Evolutionary conservation across 2,888 invertebrate genomes (phyloP), one percentile per base, ranked within the genome.

Genomic region (Leptinotarsa rubiginosa): DNA sequence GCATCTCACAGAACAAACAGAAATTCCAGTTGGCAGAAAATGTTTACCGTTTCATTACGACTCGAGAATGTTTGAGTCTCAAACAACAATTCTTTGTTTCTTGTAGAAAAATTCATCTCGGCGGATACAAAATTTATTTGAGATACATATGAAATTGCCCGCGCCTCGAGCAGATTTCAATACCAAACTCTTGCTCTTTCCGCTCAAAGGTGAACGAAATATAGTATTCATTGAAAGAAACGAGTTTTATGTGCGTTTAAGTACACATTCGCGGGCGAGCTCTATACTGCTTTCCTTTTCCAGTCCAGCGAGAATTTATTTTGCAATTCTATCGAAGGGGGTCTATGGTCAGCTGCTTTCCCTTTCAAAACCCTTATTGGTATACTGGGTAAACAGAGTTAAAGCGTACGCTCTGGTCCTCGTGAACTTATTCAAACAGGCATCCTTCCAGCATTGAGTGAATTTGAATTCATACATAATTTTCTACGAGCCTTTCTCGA

Each of bases 301-400:
- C 41, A 67, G 73, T 73, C 75, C 75, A 72, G 69, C 71, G 72
- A 74, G 81, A 84, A 85, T 86, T 85, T 84, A 86, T 86, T 87
- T 86, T 84, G 86, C 86, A 86, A 87, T 87, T 87, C 86, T 84
- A 81, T 77, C 73, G 87, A 86, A 86, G 82, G 85, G 31, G 85
- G 80, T 79, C 81, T 78, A 82, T 85, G 87, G 87, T 87, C 87
- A 87, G 86, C 85, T 84, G 84, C 82, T 83, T 82, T 84, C 83
- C 83, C 82, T 81, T 81, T 80, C 72, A 84, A 83, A 82, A 82
- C 86, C 86, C 87, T 87, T 87, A 88, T 88, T 88, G 87, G 86
- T 88, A 88, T 88, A 88, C 88, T 88, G 88, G 86, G 87, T 87
- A 88, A 88, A 88, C 86, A 88, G 65, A 67, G 65, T 75, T 78